Conservation (phyloP, 30 jellyfish, hydroid and myxozoan species). For the Aurelia aurita complex sp. Pacific region DNA sequence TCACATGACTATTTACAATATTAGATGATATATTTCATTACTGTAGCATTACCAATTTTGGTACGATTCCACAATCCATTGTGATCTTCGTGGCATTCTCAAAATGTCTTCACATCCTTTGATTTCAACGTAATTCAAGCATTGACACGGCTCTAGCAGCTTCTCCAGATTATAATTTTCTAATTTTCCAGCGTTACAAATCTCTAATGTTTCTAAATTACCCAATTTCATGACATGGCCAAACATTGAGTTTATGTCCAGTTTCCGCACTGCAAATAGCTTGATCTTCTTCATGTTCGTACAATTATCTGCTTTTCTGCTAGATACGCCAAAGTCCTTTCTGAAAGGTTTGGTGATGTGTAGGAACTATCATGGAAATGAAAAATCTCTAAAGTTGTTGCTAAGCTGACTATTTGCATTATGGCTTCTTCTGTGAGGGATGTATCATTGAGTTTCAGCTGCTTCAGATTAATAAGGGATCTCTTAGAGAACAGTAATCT, state of each 20-base stretch:
- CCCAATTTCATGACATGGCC: not conserved
- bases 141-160: not conserved
- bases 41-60: too few species aligned
- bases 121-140: not conserved
- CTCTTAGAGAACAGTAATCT: not conserved
- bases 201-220: not conserved
- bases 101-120: not conserved
- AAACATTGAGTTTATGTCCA: not conserved
- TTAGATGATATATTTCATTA: too few species aligned
- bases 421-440: conserved; percentile 5
- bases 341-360: not conserved
- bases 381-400: not conserved
- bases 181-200: not conserved
- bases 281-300: not conserved
- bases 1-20: too few species aligned
- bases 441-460: not conserved
- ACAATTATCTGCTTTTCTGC: not conserved
- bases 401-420: not conserved
- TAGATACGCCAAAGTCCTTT: not conserved
- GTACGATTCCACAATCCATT: not conserved
- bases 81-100: not conserved
- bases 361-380: not conserved
- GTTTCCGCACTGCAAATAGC: not conserved
- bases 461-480: not conserved
- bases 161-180: not conserved